These are phyloP conservation scores for Heliothis peltigera DNA, from an alignment of 2,888 invertebrate species.

Conservation along the genomic window DNA sequence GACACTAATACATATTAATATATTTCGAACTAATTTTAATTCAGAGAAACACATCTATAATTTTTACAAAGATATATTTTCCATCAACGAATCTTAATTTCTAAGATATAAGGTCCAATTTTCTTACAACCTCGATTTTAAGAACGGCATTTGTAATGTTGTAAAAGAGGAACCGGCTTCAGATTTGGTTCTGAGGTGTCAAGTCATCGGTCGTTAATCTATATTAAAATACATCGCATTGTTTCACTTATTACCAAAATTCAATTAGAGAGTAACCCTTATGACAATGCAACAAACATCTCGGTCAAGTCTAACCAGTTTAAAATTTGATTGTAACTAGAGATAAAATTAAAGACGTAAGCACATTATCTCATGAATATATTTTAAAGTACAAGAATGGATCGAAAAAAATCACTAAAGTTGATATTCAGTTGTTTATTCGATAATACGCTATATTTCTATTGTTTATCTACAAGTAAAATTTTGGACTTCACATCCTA, in stretches of 20 bases:
- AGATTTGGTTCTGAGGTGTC: slow-evolving; percentile 79
- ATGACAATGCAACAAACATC: slow-evolving; percentile 62
- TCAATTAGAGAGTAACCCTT: slow-evolving; percentile 75
- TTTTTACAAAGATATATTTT: slow-evolving; percentile 54
- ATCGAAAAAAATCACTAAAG: not conserved
- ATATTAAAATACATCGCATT: slow-evolving; percentile 88
- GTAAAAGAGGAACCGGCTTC: slow-evolving; percentile 59
- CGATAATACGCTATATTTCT: no score
- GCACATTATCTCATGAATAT: slow-evolving; percentile 16
- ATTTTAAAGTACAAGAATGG: slow-evolving; percentile 5
- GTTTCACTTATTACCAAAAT: slow-evolving; percentile 83
- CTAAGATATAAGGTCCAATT: slow-evolving; percentile 29
- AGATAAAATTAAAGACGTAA: slow-evolving; percentile 36
- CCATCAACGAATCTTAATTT: not conserved
- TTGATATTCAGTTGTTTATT: no score
- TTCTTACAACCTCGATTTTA: slow-evolving; percentile 8
- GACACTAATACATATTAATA: slow-evolving; percentile 87
- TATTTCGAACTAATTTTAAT: slow-evolving; percentile 83
- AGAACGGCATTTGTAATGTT: slow-evolving; percentile 47
- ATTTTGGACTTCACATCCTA: no score
- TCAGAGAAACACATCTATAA: slow-evolving; percentile 74
- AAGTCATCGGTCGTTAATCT: slow-evolving; percentile 88
- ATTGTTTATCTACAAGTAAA: no score
- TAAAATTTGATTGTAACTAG: slow-evolving; percentile 24
- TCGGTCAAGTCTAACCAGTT: slow-evolving; percentile 46